phyloP scores from a whole-genome alignment of 2,113 vertebrate species.

The Ceyx cyanopectus region DNA sequence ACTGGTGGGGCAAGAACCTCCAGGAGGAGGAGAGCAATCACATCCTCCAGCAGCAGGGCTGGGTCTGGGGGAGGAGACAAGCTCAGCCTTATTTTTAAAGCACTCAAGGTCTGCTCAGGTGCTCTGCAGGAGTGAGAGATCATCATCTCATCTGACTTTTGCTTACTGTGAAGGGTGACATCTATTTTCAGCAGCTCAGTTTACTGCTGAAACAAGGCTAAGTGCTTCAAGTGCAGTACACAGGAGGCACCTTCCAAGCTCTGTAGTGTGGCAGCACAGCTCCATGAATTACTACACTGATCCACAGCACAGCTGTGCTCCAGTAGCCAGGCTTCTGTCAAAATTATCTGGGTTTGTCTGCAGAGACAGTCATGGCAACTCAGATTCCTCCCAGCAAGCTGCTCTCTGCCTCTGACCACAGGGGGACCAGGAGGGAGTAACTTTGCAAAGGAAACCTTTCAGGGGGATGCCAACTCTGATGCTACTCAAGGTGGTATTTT shows the following conservation, averaged over 20 bases:
- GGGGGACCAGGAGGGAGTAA: background rate
- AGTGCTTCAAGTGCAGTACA: conserved; percentile 22
- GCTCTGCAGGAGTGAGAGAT: background rate
- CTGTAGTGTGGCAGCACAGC: conserved; percentile 1
- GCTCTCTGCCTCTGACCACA: background rate
- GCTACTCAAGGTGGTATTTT: background rate
- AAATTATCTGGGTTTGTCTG: background rate
- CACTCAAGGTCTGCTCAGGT: background rate
- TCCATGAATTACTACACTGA: conserved; percentile 15
- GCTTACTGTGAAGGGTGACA: conserved; percentile 2
- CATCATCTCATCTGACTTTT: conserved; percentile 6
- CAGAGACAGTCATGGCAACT: background rate
- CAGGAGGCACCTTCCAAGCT: conserved; percentile 4
- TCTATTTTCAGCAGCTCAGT: conserved; percentile 47
- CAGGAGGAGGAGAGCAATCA: background rate
- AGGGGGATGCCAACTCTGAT: background rate
- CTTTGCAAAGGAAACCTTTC: background rate
- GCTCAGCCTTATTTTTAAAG: background rate
- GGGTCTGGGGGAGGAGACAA: background rate
- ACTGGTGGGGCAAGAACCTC: background rate
- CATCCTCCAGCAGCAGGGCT: background rate
- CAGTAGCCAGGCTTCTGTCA: background rate
- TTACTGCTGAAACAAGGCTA: conserved; percentile 51
- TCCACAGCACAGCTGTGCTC: background rate
- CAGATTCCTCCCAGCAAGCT: background rate